These are phyloP conservation scores for Pygocentrus nattereri DNA, from an alignment of 2,797 vertebrate genomes.

Conservation along the genomic window DNA sequence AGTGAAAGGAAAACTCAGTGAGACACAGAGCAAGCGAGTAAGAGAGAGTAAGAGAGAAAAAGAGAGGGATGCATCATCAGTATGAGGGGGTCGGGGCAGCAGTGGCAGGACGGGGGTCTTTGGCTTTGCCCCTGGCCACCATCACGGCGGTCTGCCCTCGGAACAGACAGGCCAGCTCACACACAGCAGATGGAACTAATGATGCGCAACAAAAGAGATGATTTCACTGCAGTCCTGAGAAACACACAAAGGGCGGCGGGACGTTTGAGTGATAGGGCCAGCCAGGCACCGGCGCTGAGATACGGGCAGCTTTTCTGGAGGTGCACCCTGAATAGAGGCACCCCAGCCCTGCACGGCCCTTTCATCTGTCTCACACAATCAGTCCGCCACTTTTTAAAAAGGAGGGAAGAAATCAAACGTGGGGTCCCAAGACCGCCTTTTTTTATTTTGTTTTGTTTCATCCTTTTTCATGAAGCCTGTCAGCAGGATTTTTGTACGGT, in stretches of 20 bases:
- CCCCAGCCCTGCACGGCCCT: constrained; percentile 60
- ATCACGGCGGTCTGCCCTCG: constrained; percentile 78
- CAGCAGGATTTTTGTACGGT: constrained; percentile 56
- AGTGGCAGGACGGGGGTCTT: constrained; percentile 73
- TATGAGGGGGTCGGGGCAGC: constrained; percentile 73
- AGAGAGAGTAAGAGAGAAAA: constrained; percentile 24
- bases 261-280: constrained; percentile 82
- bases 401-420: constrained; percentile 60
- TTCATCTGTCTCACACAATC: constrained; percentile 73
- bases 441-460: constrained; percentile 54
- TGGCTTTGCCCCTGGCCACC: constrained; percentile 81
- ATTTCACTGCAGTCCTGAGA: constrained; percentile 81
- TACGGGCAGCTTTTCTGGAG: constrained; percentile 71
- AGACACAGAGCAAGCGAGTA: constrained; percentile 23
- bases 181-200: constrained; percentile 91
- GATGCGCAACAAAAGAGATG: constrained; percentile 91
- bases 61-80: constrained; percentile 27
- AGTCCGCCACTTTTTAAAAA: constrained; percentile 64
- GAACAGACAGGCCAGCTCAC: constrained; percentile 80
- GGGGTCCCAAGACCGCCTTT: constrained; percentile 60
- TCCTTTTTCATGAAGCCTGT: constrained; percentile 55
- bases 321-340: constrained; percentile 67
- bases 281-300: constrained; percentile 73
- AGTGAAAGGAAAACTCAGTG: constrained; percentile 59
- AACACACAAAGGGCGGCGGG: constrained; percentile 79